phyloP scores from a whole-genome alignment of 1,140 invertebrate species.

The Platyscapa corneri region DNA sequence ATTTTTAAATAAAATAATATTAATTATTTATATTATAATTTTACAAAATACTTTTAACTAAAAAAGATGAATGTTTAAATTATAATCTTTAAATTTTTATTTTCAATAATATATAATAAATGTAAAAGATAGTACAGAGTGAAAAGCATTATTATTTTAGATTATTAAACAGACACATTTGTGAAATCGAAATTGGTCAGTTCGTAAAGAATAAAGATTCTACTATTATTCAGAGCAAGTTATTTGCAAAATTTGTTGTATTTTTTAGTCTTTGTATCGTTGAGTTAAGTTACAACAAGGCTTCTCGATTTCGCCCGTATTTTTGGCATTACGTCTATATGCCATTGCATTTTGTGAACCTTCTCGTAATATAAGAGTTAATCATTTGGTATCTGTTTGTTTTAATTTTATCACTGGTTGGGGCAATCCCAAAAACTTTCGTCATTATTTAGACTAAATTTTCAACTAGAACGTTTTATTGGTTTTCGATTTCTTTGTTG shows the following conservation, averaged over 20 bases:
- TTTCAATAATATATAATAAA: no score
- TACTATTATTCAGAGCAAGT: background rate
- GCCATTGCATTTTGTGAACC: background rate
- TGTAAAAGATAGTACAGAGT: background rate
- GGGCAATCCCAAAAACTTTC: conserved; percentile 7
- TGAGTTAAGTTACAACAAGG: background rate
- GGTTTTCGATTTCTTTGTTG: background rate
- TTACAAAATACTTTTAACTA: no score
- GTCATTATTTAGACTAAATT: conserved; percentile 43
- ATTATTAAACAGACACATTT: conserved; percentile 22
- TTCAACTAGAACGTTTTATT: conserved; percentile 23
- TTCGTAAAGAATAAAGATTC: background rate
- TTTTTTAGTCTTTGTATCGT: conserved; percentile 30
- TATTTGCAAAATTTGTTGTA: background rate
- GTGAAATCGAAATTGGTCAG: conserved; percentile 4
- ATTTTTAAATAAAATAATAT: no score
- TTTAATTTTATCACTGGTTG: conserved; percentile 12
- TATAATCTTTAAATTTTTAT: no score
- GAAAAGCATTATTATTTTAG: background rate
- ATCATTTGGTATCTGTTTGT: conserved; percentile 18
- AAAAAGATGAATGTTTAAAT: no score
- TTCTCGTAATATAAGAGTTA: background rate
- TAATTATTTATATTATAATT: no score
- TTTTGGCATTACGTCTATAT: background rate
- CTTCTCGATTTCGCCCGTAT: background rate